Evolutionary conservation across 2,113 vertebrate species (phyloP).

Genomic region (Geococcyx californianus): DNA sequence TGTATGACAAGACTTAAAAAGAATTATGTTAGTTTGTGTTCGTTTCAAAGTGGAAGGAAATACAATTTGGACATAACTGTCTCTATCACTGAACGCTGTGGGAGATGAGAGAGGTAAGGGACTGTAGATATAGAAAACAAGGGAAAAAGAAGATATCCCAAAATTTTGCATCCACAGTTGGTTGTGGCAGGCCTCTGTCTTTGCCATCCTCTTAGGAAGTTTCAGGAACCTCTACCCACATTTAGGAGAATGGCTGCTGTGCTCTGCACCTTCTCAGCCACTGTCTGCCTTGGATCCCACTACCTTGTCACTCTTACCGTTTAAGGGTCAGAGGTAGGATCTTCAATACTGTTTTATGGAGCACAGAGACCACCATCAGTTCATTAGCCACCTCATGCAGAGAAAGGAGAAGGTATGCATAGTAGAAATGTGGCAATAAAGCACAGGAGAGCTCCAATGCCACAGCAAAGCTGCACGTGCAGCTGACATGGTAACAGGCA

Average conservation of each 20-base stretch:
- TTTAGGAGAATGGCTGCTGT: not conserved
- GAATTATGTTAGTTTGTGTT: not conserved
- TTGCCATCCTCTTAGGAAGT: not conserved
- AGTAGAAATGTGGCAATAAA: not conserved
- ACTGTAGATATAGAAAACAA: not conserved
- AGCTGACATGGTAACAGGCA: not conserved
- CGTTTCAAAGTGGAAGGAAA: not conserved
- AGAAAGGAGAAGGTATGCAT: not conserved
- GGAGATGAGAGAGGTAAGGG: not conserved
- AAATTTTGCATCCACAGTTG: not conserved
- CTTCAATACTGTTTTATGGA: not conserved
- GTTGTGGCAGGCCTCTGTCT: not conserved
- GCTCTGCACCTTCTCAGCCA: not conserved
- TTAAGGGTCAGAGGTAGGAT: not conserved
- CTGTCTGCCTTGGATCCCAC: not conserved
- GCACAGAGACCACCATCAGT: not conserved
- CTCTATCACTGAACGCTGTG: not conserved
- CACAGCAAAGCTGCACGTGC: rapidly evolving
- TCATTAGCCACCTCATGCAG: not conserved
- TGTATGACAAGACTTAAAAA: not conserved
- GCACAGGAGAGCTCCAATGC: not conserved
- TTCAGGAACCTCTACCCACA: not conserved
- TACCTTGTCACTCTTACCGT: not conserved
- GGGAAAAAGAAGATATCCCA: not conserved
- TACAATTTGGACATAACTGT: not conserved